Conservation (phyloP, 2,797 vertebrate genomes). For the Acanthurus tractus region DNA sequence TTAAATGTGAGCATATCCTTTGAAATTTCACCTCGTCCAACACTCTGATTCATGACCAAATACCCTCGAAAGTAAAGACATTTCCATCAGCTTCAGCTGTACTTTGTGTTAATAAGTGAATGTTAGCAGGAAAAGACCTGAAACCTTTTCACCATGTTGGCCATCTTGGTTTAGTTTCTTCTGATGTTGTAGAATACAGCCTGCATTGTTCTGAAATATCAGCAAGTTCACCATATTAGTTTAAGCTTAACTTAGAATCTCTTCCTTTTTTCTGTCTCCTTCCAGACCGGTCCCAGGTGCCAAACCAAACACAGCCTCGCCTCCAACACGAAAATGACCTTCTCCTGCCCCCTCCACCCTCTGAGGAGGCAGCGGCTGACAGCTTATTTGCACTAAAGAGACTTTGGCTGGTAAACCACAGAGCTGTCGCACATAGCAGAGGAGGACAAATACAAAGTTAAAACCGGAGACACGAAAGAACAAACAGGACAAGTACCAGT, state of each 20-base stretch:
- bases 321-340: conserved; percentile 87
- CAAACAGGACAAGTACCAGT: conserved; percentile 34
- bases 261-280: conserved; percentile 12
- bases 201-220: background rate
- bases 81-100: background rate
- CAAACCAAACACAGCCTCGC: conserved; percentile 85
- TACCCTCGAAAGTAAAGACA: too few species aligned
- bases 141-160: background rate
- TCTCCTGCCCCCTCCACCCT: conserved; percentile 38
- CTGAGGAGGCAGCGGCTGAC: conserved; percentile 59
- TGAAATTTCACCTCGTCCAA: background rate
- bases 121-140: background rate
- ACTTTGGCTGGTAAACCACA: conserved; percentile 68
- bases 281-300: conserved; percentile 85
- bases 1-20: background rate
- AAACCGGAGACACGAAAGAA: conserved; percentile 58
- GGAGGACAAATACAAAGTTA: conserved; percentile 41
- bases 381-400: conserved; percentile 88
- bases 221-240: background rate
- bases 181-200: background rate
- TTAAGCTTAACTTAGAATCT: conserved; percentile 13
- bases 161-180: background rate
- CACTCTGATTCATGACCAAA: background rate
- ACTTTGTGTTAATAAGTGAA: background rate
- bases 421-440: conserved; percentile 48